Base-by-base conservation (phyloP, 1,140 invertebrate species). In the Calliopsis andreniformis region DNA sequence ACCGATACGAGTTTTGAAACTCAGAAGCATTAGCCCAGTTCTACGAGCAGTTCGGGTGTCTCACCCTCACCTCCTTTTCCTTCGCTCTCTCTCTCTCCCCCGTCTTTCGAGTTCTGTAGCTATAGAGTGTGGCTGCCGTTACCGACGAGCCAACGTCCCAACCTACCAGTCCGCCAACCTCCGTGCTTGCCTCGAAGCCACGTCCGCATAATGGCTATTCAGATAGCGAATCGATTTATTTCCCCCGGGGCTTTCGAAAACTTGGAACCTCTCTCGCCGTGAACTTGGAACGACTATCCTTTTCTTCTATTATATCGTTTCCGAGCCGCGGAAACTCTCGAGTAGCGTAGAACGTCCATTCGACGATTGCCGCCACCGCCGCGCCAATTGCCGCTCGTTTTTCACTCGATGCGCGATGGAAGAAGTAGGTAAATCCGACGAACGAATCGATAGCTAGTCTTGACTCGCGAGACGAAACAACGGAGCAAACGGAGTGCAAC, bases 141-240 rank as follows among this genome's bases (percentile, higher is more conserved):
- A 42, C 69, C 42, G 43, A 61, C 59, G 58, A 39, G 30, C 69
- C 59, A 47, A 53, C 35, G 32, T 63, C 20, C 56, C 69, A 43
- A 66, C 42, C 42, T 39, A 32, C 43, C 64, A 45, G 25, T 47
- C 59, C 35, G 25, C 28, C 69, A 49, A 45, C 63, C 32, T 53
- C 47, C 69, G 55, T 69, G 35, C 56, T 53, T 56, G 56, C 75
- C 71, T 73, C 64, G 43, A 58, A 79, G 66, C 76, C 70, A 85
- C 78, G 78, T 80, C 59, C 76, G 81, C 80, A 80, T 87, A 88
- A 87, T 84, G 86, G 85, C 76, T 88, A 87, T 87, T 82, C 84
- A 81, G 84, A 87, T 87, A 87, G 83, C 84, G 79, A 87, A 87
- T 87, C 85, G 84, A 87, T 87, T 86, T 86, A 87, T 87, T 87